These are phyloP conservation scores for Muscicapa striata DNA, from an alignment of 2,797 vertebrate genomes.

Conservation along the genomic window DNA sequence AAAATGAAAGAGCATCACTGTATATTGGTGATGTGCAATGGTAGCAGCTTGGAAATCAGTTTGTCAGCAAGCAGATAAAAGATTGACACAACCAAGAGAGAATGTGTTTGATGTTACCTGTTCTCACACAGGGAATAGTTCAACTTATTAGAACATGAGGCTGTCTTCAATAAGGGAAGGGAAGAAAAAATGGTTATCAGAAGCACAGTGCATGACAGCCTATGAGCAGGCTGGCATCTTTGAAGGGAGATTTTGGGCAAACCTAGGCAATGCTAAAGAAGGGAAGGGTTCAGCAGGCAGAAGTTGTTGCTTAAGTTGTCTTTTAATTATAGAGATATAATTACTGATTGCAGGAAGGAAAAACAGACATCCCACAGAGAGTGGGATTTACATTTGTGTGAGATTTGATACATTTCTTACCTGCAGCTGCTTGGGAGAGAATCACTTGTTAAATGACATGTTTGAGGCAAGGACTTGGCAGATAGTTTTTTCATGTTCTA, in stretches of 20 bases:
- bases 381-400: not conserved
- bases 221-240: not conserved
- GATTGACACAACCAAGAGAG: rapidly evolving
- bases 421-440: not conserved
- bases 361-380: not conserved
- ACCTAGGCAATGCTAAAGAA: not conserved
- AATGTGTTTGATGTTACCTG: not conserved
- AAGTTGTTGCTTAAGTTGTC: not conserved
- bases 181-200: not conserved
- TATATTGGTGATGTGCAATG: not conserved
- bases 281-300: not conserved
- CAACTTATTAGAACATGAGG: not conserved
- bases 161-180: not conserved
- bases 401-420: not conserved
- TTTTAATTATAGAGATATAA: not conserved
- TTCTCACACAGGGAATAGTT: not conserved
- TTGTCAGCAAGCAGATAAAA: not conserved
- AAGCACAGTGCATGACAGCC: too few species aligned
- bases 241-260: not conserved
- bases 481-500: not conserved
- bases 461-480: not conserved
- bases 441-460: not conserved
- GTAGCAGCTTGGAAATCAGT: not conserved
- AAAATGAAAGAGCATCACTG: not conserved
- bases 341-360: not conserved